Conservation (phyloP, 2,113 vertebrate species). For the Microtus montanus region DNA sequence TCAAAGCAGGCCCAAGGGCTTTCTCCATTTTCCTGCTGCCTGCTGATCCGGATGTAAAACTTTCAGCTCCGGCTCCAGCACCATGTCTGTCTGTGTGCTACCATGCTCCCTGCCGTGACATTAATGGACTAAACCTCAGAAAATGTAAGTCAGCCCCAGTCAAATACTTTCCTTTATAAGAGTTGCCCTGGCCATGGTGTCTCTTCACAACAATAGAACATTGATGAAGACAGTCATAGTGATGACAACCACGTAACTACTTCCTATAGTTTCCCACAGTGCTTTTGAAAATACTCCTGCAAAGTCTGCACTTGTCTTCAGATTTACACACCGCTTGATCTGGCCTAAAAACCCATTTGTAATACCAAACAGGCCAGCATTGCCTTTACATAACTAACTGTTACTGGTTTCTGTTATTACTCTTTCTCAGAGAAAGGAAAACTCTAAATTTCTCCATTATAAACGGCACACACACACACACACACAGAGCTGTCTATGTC, state of each 20-base stretch:
- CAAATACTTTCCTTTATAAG: background rate
- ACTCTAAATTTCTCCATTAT: background rate
- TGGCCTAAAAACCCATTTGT: background rate
- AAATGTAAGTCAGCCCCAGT: background rate
- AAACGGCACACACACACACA: background rate
- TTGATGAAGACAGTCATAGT: background rate
- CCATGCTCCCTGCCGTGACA: background rate
- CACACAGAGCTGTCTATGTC: background rate
- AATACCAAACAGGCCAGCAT: background rate
- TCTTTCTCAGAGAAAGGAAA: slow-evolving; percentile 22
- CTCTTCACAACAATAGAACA: background rate
- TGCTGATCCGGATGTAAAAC: background rate
- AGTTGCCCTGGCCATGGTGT: background rate
- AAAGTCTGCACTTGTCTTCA: background rate
- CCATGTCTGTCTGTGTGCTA: background rate
- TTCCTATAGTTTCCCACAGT: background rate
- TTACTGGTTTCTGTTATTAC: background rate
- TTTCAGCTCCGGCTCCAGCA: background rate
- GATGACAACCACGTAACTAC: background rate
- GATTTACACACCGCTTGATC: background rate
- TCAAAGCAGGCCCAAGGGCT: background rate
- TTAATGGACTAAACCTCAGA: background rate
- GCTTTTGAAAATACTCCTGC: background rate
- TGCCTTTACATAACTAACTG: background rate
- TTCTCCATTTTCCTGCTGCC: no score